phyloP scores from a whole-genome alignment of 2,113 vertebrate genomes.

The Tragelaphus strepsiceros region DNA sequence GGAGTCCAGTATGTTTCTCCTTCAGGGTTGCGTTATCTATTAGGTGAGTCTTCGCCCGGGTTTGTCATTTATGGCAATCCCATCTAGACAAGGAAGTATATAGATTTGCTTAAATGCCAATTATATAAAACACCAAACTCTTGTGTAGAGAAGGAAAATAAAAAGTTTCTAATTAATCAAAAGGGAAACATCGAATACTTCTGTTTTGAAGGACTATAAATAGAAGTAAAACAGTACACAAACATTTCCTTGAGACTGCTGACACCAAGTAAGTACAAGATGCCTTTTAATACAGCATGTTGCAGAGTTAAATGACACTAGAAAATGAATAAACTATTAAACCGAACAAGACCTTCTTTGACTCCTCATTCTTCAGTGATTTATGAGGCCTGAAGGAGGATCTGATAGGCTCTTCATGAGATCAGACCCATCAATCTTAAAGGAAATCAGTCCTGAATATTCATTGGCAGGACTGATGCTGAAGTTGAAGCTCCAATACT shows the following conservation, averaged over 20 bases:
- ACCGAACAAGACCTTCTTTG: not conserved
- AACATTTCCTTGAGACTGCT: not conserved
- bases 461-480: not conserved
- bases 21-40: not conserved
- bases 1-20: not conserved
- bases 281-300: not conserved
- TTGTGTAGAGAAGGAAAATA: not conserved
- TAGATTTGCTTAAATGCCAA: not conserved
- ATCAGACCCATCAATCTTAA: not conserved
- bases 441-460: not conserved
- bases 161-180: not conserved
- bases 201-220: not conserved
- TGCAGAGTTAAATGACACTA: not conserved
- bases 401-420: not conserved
- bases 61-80: not conserved
- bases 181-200: not conserved
- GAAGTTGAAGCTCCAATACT: not conserved
- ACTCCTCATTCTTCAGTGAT: not conserved
- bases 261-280: not conserved
- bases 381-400: not conserved
- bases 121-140: constrained; percentile 25
- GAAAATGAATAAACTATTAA: not conserved
- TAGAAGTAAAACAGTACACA: not conserved
- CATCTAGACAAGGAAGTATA: not conserved
- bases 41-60: not conserved